phyloP scores from a whole-genome alignment of 2,888 invertebrate species.

The Ectropis crepuscularia region DNA sequence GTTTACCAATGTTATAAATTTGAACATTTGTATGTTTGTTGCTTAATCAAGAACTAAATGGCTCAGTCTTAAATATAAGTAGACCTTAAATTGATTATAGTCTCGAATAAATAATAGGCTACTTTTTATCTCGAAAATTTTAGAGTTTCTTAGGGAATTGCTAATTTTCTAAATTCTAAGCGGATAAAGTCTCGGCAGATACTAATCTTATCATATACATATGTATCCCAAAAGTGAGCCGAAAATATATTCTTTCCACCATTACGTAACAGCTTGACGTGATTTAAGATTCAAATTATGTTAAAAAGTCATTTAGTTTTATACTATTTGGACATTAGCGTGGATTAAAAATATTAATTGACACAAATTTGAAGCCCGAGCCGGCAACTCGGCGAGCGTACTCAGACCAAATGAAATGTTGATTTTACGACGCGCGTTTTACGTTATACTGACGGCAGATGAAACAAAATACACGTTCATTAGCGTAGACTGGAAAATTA shows the following conservation, averaged over 20 bases:
- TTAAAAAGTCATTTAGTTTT: slow-evolving; percentile 40
- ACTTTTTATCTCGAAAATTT: too few species aligned
- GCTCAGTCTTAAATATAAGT: too few species aligned
- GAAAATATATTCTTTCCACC: slow-evolving; percentile 34
- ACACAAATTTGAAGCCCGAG: slow-evolving; percentile 65
- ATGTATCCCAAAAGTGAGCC: slow-evolving; percentile 8
- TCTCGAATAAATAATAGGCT: too few species aligned
- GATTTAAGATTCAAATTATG: slow-evolving; percentile 37
- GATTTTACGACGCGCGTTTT: slow-evolving; percentile 71
- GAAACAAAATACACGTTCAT: slow-evolving; percentile 83
- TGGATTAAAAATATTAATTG: slow-evolving; percentile 68
- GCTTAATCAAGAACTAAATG: too few species aligned
- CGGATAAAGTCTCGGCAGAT: too few species aligned
- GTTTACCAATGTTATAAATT: too few species aligned
- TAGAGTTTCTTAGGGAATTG: too few species aligned
- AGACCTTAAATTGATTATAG: too few species aligned
- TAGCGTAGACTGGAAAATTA: slow-evolving; percentile 76
- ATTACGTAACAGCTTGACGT: slow-evolving; percentile 34
- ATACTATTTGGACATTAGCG: slow-evolving; percentile 44
- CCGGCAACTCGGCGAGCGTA: slow-evolving; percentile 51
- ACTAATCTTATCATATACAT: slow-evolving; percentile 29
- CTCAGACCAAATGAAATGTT: slow-evolving; percentile 71
- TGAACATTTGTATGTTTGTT: too few species aligned
- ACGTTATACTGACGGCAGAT: slow-evolving; percentile 68
- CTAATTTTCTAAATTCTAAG: too few species aligned